These are phyloP conservation scores for Cossypha heuglini DNA, from an alignment of 2,797 vertebrate species.

Conservation along the genomic window DNA sequence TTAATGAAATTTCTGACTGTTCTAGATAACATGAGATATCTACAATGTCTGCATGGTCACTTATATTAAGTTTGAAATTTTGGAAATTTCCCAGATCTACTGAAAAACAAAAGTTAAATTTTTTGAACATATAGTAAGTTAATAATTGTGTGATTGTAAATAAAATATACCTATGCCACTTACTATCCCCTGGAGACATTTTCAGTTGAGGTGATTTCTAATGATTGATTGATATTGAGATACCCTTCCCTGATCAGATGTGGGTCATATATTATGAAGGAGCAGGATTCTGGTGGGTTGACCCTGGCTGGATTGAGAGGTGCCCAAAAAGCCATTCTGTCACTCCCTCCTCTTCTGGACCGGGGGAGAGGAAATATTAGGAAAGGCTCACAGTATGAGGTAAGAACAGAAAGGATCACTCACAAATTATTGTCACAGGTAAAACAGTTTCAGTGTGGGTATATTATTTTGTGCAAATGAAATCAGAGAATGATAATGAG, in stretches of 20 bases:
- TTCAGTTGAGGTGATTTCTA: background rate
- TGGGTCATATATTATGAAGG: background rate
- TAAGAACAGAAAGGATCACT: background rate
- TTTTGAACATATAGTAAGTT: background rate
- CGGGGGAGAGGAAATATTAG: background rate
- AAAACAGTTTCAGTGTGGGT: background rate
- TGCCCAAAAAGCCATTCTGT: background rate
- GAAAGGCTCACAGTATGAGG: fast-evolving
- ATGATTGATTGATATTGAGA: background rate
- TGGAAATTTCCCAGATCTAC: background rate
- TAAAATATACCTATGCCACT: background rate
- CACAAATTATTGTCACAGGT: background rate
- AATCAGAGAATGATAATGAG: background rate
- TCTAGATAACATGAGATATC: background rate
- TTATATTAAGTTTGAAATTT: background rate
- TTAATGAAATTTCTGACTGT: slow-evolving; percentile 38
- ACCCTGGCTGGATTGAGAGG: background rate
- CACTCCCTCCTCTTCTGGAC: background rate
- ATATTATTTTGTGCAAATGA: background rate
- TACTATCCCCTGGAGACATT: background rate
- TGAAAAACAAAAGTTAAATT: background rate
- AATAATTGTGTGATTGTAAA: background rate
- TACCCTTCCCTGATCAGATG: background rate
- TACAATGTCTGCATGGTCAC: background rate
- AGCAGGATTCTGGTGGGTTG: background rate